Base-by-base conservation (phyloP, 2,113 vertebrate genomes). In the Formicarius rufipectus region DNA sequence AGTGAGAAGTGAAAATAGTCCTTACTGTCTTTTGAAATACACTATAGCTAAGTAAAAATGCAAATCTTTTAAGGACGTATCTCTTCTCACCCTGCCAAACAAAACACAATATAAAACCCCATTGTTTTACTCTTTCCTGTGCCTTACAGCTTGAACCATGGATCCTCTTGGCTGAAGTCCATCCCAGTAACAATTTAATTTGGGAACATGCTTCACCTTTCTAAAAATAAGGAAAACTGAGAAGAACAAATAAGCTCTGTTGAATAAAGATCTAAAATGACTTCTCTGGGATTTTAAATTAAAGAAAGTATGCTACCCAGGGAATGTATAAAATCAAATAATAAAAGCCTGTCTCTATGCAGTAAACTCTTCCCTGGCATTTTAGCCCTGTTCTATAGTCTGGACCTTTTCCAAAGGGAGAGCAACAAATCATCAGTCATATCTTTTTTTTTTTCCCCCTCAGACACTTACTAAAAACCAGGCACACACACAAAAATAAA, bases 151-250 rank as follows among this genome's bases (percentile, higher is more conserved):
- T 87, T 92, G 84, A 90, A 64, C 73, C 8, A 1, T 58, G 80
- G 77, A 89, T 92, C 77, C 25, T 90, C 69, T 96, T 95, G 94
- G 96, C 94, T 89, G 80, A 92, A 89, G 74, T 92, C 95, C 94
- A 93, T 75, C 84, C 33, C 80, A 95, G 80, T 87, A 95, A 93
- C 0, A 0, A 89, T 93, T 95, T 95, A 95, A 96, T 93, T 89
- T 87, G 47, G 76, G 89, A 95, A 86, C 76, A 77, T 73, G 24
- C 52, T 94, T 95, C 86, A 97, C 91, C 84, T 93, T 95, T 95
- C 94, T 89, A 95, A 96, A 95, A 93, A 95, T 91, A 95, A 95
- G 73, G 89, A 75, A 92, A 95, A 95, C 56, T 31, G 89, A 90
- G 93, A 90, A 71, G 60, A 95, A 47, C 66, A 80, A 81, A 60